These are phyloP conservation scores for Punctoribates punctum DNA, from an alignment of 2,888 invertebrate genomes.

Conservation along the genomic window DNA sequence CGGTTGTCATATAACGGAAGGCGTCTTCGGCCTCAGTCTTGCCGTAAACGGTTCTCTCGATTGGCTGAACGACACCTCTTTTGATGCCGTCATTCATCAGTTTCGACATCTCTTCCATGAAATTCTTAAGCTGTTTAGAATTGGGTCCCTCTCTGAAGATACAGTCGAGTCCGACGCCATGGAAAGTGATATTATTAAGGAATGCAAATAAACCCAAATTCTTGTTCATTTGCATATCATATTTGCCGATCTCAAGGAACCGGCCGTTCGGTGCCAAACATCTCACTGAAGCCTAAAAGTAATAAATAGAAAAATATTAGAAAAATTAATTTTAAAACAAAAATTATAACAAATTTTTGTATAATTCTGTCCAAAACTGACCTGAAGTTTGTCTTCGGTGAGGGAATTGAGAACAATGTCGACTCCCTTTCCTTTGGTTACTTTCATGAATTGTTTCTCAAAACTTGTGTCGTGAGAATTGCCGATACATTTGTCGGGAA, in stretches of 20 bases:
- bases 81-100: slow-evolving; percentile 55
- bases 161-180: slow-evolving; percentile 91
- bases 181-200: slow-evolving; percentile 91
- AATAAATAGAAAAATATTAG: too few species aligned
- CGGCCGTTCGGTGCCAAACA: slow-evolving; percentile 87
- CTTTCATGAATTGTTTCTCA: slow-evolving; percentile 77
- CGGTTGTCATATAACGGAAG: slow-evolving; percentile 92
- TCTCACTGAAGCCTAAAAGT: slow-evolving; percentile 61
- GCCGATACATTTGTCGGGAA: slow-evolving; percentile 75
- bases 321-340: not conserved
- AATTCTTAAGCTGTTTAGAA: slow-evolving; percentile 52
- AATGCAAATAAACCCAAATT: slow-evolving; percentile 80
- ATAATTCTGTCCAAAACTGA: slow-evolving; percentile 52
- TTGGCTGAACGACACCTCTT: slow-evolving; percentile 77
- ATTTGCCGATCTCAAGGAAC: slow-evolving; percentile 97
- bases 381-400: slow-evolving; percentile 85
- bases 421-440: slow-evolving; percentile 81
- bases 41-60: slow-evolving; percentile 78
- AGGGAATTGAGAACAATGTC: slow-evolving; percentile 93
- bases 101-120: slow-evolving; percentile 59
- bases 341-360: not conserved
- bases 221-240: slow-evolving; percentile 85
- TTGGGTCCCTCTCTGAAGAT: slow-evolving; percentile 74
- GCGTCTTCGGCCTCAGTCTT: slow-evolving; percentile 86
- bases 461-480: slow-evolving; percentile 87